Evolutionary conservation across 1,140 invertebrate genomes (phyloP).

Genomic region (Pseudomyrmex flavicornis): DNA sequence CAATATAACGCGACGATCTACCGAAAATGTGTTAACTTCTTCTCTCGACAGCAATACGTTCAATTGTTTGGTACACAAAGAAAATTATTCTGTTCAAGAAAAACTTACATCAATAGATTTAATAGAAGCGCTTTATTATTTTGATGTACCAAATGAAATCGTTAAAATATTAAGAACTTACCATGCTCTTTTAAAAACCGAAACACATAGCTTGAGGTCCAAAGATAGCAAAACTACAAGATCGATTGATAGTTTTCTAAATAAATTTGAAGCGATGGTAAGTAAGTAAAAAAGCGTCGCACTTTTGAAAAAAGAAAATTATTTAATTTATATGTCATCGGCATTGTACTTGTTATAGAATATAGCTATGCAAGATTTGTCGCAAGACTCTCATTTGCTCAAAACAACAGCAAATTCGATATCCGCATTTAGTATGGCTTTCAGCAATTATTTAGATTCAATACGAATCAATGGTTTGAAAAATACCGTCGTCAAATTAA

Average conservation of each 20-base stretch:
- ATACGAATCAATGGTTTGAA: slow-evolving; percentile 14
- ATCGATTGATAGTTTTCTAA: slow-evolving; percentile 51
- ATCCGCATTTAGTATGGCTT: slow-evolving; percentile 49
- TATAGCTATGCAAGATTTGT: slow-evolving; percentile 11
- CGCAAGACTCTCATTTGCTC: slow-evolving; percentile 20
- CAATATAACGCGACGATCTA: slow-evolving; percentile 46
- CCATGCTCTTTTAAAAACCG: slow-evolving; percentile 67
- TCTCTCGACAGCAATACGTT: background rate
- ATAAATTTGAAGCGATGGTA: slow-evolving; percentile 70
- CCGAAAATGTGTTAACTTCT: background rate
- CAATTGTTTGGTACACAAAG: slow-evolving; percentile 70
- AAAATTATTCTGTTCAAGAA: slow-evolving; percentile 46
- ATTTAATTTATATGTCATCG: background rate
- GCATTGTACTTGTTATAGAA: slow-evolving; percentile 36
- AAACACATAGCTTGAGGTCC: background rate
- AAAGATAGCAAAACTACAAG: slow-evolving; percentile 28
- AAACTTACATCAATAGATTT: slow-evolving; percentile 57
- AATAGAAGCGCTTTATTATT: slow-evolving; percentile 70
- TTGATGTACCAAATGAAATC: slow-evolving; percentile 74
- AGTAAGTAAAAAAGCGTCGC: background rate
- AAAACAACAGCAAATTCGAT: slow-evolving; percentile 46
- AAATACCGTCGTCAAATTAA: slow-evolving; percentile 41
- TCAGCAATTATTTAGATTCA: slow-evolving; percentile 13
- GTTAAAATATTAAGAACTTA: slow-evolving; percentile 75
- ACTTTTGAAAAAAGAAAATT: background rate